Evolutionary conservation across 23 tunicate genomes (phyloP), one percentile per base, ranked within the genome.

Genomic region (Trididemnum clinides): DNA sequence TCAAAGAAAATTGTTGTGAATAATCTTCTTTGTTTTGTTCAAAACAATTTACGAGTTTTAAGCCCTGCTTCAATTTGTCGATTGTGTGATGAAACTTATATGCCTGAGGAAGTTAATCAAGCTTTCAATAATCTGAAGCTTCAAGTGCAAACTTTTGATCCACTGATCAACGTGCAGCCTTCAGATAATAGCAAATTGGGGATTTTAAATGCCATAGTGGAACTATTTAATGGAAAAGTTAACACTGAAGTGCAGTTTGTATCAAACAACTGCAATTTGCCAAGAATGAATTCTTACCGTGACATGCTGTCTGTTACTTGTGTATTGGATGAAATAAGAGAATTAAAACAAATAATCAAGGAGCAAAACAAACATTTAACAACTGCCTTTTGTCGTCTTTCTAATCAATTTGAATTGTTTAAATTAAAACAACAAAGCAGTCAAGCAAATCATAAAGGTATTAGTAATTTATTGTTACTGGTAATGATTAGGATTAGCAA

Each of bases 1-100:
- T 39, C 80, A 19, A 73, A 39, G 38, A 73, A 73, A 23, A 5
- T 73, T 2, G 29, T 73, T 20, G 57, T 73, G 12, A 73, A 73
- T 73, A 57, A 73, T 38, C 12, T 73, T 10, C 57, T 73, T 2
- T 73, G 80, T 23, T 73, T 73, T 73, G 57, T 73, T 20, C 80
- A 73, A 39, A 73, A 38, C 28, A 73, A 73, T 39, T 38, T 73
- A 36, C 6, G 22, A 10, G 38, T 22, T 73, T 28, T 73, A 2
- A 39, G 57, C 10, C 28, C 18, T 3, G n/a, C 80, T 7, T 73
- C 80, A 2, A 20, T 73, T 73, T 23, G 57, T 37, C 80, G 57
- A 12, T 28, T 73, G 6, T 73, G 80, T 39, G 31, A 37, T 36
- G 80, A 73, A 38, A 73, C 80, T 36, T 73, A 73, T 38, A 39